Evolutionary conservation across 2,797 vertebrate species (phyloP).

Genomic region (Arctocebus calabarensis): DNA sequence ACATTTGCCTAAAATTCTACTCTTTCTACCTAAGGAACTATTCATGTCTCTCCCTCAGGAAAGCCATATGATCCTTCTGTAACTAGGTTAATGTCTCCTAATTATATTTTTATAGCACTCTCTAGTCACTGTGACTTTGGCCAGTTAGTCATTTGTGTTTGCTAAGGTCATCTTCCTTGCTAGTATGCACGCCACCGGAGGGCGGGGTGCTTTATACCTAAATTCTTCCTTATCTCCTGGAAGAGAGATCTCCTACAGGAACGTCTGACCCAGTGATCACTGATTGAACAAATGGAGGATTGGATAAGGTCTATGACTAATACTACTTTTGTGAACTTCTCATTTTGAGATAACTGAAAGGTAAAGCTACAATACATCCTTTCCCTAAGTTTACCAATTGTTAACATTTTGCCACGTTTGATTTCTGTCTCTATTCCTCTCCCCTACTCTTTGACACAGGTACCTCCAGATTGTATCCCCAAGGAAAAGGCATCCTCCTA

Average conservation of each 20-base stretch:
- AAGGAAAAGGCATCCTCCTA: background rate
- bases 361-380: background rate
- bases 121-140: background rate
- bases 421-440: background rate
- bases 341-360: background rate
- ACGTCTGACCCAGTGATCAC: background rate
- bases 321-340: background rate
- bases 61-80: background rate
- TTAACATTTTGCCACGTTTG: background rate
- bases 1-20: background rate
- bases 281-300: background rate
- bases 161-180: background rate
- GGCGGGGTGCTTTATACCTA: background rate
- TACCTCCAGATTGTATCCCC: background rate
- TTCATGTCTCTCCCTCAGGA: background rate
- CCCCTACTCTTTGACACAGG: fast-evolving
- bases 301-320: background rate
- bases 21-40: background rate
- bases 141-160: background rate
- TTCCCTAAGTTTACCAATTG: background rate
- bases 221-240: fast-evolving
- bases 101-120: background rate
- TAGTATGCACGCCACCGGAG: background rate
- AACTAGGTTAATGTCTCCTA: background rate
- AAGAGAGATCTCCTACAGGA: too few relatives aligned